A percentile compares a stretch with the other conserved stretches of the same genome.
Evolutionary conservation across 2,797 vertebrate species (phyloP).

Genomic region (Echiichthys vipera): DNA sequence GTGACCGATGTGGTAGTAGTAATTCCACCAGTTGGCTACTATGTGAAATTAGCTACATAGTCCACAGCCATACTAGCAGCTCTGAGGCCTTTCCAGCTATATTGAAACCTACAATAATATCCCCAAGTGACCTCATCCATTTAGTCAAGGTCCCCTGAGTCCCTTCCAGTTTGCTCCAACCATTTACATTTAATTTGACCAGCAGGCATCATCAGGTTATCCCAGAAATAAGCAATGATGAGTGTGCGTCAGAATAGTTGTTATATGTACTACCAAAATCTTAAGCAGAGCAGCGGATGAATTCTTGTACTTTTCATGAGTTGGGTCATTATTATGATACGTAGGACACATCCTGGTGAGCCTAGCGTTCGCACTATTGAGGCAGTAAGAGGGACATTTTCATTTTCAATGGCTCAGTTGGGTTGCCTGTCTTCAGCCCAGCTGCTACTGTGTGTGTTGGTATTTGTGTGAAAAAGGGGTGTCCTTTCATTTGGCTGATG

Average conservation of each 20-base stretch:
- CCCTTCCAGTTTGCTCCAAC: neutral
- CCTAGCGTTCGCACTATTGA: neutral
- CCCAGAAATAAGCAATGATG: neutral
- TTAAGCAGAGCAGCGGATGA: neutral
- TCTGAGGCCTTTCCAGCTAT: neutral
- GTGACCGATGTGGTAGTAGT: too few relatives aligned
- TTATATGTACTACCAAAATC: neutral
- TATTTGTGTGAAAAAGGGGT: conserved; percentile 27
- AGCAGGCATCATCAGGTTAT: neutral
- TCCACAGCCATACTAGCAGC: neutral
- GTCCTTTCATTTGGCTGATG: conserved; percentile 51
- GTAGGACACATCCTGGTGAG: neutral
- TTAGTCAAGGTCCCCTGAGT: neutral
- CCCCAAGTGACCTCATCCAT: neutral
- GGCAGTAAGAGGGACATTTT: neutral
- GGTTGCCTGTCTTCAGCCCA: conserved; percentile 9
- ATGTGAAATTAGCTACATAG: neutral
- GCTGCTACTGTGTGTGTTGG: conserved; percentile 16
- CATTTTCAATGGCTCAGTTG: conserved; percentile 6
- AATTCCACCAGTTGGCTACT: too few relatives aligned
- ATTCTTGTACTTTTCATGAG: conserved; percentile 15
- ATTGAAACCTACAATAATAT: neutral
- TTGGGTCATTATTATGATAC: neutral
- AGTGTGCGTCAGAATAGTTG: neutral
- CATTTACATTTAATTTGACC: neutral